These are phyloP conservation scores for Spodoptera littoralis DNA, from an alignment of 2,888 invertebrate genomes.

Conservation along the genomic window DNA sequence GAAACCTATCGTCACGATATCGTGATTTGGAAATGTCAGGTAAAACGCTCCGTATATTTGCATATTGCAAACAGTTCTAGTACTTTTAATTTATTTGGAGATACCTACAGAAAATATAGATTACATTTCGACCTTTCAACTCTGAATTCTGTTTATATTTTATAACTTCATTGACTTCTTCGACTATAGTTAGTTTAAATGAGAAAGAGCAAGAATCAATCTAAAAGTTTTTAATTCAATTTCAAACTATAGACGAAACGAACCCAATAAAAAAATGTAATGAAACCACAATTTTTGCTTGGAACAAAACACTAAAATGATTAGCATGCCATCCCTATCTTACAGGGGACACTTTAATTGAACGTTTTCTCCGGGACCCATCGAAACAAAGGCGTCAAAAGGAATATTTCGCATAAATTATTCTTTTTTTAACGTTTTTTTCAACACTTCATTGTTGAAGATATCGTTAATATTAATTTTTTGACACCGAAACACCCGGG, in stretches of 20 bases:
- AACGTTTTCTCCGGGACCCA: conserved; percentile 71
- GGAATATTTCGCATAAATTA: conserved; percentile 87
- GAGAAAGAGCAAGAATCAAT: too few species aligned
- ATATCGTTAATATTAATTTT: conserved; percentile 89
- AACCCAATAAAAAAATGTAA: too few species aligned
- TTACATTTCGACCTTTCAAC: conserved; percentile 5
- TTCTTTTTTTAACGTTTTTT: conserved; percentile 73
- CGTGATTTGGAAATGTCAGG: conserved; percentile 40
- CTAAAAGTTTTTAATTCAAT: too few species aligned
- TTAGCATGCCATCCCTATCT: conserved; percentile 52
- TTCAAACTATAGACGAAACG: too few species aligned
- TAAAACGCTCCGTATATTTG: conserved; percentile 32
- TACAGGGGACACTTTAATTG: conserved; percentile 75
- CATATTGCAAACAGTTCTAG: conserved; percentile 20
- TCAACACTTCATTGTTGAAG: conserved; percentile 84
- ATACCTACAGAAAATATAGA: conserved; percentile 4
- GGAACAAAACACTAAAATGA: conserved; percentile 47
- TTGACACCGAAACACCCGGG: conserved; percentile 82
- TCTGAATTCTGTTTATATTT: not conserved
- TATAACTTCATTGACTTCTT: not conserved
- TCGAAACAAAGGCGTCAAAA: conserved; percentile 84
- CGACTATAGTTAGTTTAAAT: too few species aligned
- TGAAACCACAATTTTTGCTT: conserved; percentile 11
- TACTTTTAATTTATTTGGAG: conserved; percentile 18
- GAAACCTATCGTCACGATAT: conserved; percentile 35